Evolutionary conservation across 2,888 invertebrate genomes (phyloP).

Genomic region (Nomada goodeniana): DNA sequence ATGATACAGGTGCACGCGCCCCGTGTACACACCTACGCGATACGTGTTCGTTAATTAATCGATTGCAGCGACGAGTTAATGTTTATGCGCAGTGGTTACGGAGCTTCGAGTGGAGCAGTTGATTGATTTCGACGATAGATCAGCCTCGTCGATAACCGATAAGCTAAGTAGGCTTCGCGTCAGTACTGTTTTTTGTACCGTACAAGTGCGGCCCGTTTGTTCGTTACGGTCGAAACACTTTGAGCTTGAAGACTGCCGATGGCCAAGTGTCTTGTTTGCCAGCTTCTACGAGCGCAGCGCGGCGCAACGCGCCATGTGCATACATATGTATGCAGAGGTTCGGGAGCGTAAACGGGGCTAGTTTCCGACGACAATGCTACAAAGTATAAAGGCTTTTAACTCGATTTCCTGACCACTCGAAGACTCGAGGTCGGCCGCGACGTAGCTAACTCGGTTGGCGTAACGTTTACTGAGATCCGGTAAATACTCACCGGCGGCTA

Average conservation of each 20-base stretch:
- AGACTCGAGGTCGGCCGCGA: constrained; percentile 18
- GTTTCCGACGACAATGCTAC: constrained; percentile 1
- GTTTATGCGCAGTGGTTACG: neutral
- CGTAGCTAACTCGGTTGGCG: constrained; percentile 9
- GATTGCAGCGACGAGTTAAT: constrained; percentile 4
- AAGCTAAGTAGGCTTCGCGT: no score
- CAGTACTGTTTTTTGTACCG: neutral
- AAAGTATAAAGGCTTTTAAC: constrained; percentile 61
- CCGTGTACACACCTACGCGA: neutral
- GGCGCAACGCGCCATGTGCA: neutral
- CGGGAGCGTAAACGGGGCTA: constrained; percentile 28
- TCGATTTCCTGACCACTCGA: constrained; percentile 58
- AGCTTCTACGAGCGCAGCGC: neutral
- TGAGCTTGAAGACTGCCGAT: no score
- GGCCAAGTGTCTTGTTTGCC: neutral
- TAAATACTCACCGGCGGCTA: constrained; percentile 91
- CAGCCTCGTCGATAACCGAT: no score
- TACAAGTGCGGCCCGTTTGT: neutral
- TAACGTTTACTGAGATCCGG: constrained; percentile 56
- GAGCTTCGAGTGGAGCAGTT: neutral
- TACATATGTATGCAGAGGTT: constrained; percentile 8
- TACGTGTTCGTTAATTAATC: neutral
- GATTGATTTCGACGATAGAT: constrained; percentile 2
- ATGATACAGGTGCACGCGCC: no score
- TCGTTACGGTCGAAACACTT: neutral